phyloP scores from a whole-genome alignment of 2,797 vertebrate genomes.

The Mus caroli region DNA sequence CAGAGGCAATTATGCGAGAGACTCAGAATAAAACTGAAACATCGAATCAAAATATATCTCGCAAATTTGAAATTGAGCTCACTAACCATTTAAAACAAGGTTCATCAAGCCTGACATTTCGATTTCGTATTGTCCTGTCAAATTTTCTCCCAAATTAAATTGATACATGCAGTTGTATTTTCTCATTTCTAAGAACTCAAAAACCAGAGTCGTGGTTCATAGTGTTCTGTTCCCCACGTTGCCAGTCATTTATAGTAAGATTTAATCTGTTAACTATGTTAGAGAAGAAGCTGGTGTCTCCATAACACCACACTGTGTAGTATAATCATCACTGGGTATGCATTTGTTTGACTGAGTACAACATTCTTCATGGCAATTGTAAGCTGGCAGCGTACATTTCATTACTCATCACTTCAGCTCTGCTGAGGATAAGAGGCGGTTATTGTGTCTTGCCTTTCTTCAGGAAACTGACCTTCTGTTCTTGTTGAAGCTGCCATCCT shows the following conservation, averaged over 20 bases:
- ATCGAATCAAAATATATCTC: constrained; percentile 78
- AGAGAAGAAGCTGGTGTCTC: not conserved
- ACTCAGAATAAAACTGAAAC: constrained; percentile 82
- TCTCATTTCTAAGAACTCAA: constrained; percentile 82
- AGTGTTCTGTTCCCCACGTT: constrained; percentile 46
- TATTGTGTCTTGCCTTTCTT: constrained; percentile 72
- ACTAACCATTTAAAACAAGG: constrained; percentile 85
- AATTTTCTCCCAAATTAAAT: constrained; percentile 83
- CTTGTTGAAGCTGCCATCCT: not conserved
- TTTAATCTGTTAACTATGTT: constrained; percentile 53
- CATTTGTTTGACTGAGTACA: constrained; percentile 44
- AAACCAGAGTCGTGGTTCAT: constrained; percentile 61
- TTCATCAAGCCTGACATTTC: constrained; percentile 87
- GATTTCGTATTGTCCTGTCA: constrained; percentile 87
- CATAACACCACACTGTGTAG: not conserved
- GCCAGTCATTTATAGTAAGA: constrained; percentile 51
- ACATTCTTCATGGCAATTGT: constrained; percentile 60
- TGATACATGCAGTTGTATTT: constrained; percentile 82
- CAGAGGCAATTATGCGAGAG: constrained; percentile 81
- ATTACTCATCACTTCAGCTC: not conserved
- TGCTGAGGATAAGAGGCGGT: constrained; percentile 37
- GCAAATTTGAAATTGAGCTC: constrained; percentile 86
- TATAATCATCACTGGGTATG: constrained; percentile 1
- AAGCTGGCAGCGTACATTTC: constrained; percentile 41
- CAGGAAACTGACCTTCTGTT: constrained; percentile 52